These are phyloP conservation scores for Drosophila mauritiana DNA, from an alignment of 1,140 invertebrate species.

Conservation along the genomic window DNA sequence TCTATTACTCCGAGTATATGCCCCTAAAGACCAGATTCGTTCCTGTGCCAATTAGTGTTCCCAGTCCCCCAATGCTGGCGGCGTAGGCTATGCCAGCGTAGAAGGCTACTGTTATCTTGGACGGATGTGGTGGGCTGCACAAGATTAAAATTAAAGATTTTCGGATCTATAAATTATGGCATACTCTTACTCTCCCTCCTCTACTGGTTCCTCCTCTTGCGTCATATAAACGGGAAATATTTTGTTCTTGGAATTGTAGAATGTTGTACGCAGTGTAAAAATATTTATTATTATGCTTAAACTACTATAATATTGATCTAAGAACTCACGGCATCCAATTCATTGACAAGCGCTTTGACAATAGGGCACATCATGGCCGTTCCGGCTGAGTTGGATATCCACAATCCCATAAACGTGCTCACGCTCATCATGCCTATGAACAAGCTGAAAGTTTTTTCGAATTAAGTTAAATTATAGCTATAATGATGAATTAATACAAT, in stretches of 20 bases:
- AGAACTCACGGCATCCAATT: conserved; percentile 87
- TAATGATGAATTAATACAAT: no score
- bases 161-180: background rate
- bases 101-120: conserved; percentile 88
- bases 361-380: conserved; percentile 95
- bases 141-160: no score
- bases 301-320: background rate
- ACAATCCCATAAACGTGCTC: conserved; percentile 91
- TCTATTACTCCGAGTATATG: conserved; percentile 87
- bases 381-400: conserved; percentile 92
- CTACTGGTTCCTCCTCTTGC: conserved; percentile 43
- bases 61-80: conserved; percentile 91
- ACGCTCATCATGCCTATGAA: conserved; percentile 90
- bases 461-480: no score
- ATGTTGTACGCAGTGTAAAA: background rate
- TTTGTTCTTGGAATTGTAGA: conserved; percentile 18
- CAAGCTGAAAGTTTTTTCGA: conserved; percentile 84
- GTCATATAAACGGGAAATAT: conserved; percentile 54
- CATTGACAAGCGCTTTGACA: conserved; percentile 89
- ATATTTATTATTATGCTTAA: no score
- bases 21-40: conserved; percentile 95
- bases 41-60: conserved; percentile 93
- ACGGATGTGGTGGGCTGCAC: conserved; percentile 85
- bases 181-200: conserved; percentile 63
- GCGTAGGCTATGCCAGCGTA: conserved; percentile 92